Evolutionary conservation across 2,797 vertebrate species (phyloP).

Genomic region (Notamacropus eugenii): DNA sequence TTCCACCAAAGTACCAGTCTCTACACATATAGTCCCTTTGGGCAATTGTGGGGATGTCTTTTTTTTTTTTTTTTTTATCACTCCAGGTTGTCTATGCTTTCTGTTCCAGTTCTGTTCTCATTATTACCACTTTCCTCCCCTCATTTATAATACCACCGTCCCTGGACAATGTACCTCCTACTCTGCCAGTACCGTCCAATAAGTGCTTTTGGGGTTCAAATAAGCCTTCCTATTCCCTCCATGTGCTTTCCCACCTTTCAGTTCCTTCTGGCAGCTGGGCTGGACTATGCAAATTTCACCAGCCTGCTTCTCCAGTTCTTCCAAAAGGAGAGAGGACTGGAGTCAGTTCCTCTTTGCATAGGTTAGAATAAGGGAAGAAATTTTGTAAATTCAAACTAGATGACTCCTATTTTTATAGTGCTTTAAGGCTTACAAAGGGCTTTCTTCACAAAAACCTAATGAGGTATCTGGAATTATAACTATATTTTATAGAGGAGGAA

Average conservation of each 20-base stretch:
- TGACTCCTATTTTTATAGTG: not conserved
- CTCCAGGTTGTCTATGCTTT: not conserved
- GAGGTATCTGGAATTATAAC: not conserved
- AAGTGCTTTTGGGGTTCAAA: not conserved
- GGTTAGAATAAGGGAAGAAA: not conserved
- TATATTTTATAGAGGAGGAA: not conserved
- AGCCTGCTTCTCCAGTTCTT: not conserved
- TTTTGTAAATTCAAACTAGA: not conserved
- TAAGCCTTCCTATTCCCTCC: not conserved
- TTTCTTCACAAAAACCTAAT: not conserved
- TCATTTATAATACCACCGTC: not conserved
- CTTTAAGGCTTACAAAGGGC: not conserved
- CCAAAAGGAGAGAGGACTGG: not conserved
- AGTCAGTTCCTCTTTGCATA: not conserved
- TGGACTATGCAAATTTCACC: not conserved
- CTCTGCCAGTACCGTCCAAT: not conserved
- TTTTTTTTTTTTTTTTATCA: not conserved
- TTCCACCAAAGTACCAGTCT: not conserved
- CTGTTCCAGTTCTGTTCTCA: not conserved
- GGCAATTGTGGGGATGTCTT: not conserved
- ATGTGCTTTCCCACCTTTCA: not conserved
- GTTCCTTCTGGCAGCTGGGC: not conserved
- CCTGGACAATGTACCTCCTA: not conserved
- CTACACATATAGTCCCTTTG: not conserved
- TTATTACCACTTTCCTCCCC: not conserved